Conservation (phyloP, 2,888 invertebrate species). For the Mythimna pallens region DNA sequence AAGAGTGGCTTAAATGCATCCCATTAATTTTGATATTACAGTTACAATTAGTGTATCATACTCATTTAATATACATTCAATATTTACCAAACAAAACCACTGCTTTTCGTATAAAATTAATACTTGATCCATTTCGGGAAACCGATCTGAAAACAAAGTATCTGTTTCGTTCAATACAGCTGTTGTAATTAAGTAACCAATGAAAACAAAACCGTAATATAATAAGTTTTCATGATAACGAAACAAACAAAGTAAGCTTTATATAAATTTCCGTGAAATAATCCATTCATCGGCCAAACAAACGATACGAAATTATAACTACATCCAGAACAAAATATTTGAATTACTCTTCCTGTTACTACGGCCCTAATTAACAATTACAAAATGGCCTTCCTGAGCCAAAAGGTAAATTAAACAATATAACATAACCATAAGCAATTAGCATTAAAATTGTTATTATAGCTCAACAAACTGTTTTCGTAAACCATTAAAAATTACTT, state of each 20-base stretch:
- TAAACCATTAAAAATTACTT: constrained; percentile 31
- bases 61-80: too few species aligned
- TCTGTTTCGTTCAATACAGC: not conserved
- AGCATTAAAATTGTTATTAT: constrained; percentile 54
- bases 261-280: constrained; percentile 39
- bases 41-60: too few species aligned
- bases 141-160: constrained; percentile 4
- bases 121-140: not conserved
- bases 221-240: constrained; percentile 21
- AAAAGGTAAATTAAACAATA: constrained; percentile 46
- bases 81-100: too few species aligned
- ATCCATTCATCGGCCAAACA: constrained; percentile 46
- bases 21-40: too few species aligned
- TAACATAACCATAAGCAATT: constrained; percentile 51
- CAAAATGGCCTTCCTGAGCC: constrained; percentile 32
- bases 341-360: constrained; percentile 23
- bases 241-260: constrained; percentile 40
- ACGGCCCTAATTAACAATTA: constrained; percentile 39
- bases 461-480: constrained; percentile 43
- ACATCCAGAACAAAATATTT: constrained; percentile 48
- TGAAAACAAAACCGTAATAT: constrained; percentile 8
- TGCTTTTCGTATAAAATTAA: not conserved
- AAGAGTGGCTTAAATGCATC: too few species aligned
- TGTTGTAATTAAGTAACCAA: not conserved
- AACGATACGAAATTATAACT: constrained; percentile 41